A percentile compares a stretch with the other conserved stretches of the same genome.
phyloP scores from a whole-genome alignment of 2,113 vertebrate species.

The Rhabdomys dilectus region DNA sequence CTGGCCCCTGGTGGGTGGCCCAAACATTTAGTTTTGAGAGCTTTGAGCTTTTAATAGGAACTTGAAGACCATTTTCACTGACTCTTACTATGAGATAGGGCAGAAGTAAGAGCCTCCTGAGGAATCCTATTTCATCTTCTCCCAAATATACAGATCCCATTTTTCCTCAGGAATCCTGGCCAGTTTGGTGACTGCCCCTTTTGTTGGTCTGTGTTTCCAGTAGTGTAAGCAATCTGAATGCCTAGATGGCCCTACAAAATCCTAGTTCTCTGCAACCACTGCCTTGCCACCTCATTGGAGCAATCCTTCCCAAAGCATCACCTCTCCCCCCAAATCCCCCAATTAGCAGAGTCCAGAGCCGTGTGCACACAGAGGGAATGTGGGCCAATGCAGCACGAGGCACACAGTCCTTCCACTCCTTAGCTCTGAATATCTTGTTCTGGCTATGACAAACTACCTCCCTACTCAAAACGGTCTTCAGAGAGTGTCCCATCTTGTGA shows the following conservation, averaged over 20 bases:
- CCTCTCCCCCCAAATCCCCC: background rate
- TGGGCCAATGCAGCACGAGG: background rate
- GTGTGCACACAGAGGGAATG: background rate
- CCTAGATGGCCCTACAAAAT: background rate
- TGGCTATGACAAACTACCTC: background rate
- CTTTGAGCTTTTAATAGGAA: background rate
- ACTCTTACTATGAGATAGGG: background rate
- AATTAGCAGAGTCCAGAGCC: background rate
- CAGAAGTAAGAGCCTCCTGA: background rate
- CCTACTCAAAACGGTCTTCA: background rate
- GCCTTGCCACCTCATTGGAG: background rate
- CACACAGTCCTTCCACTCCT: background rate
- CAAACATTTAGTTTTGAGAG: background rate
- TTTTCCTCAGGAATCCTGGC: background rate
- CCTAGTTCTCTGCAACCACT: background rate
- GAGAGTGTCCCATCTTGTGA: background rate
- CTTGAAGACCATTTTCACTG: background rate
- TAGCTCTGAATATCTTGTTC: background rate
- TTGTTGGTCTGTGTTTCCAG: background rate
- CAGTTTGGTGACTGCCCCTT: background rate
- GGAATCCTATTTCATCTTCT: background rate
- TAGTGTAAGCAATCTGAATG: background rate
- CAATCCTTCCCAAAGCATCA: background rate
- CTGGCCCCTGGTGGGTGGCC: background rate
- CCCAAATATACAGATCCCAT: background rate